A percentile compares a stretch with the other conserved stretches of the same genome.
Evolutionary conservation across 2,888 invertebrate species (phyloP).

Genomic region (Dryomyza anilis): DNA sequence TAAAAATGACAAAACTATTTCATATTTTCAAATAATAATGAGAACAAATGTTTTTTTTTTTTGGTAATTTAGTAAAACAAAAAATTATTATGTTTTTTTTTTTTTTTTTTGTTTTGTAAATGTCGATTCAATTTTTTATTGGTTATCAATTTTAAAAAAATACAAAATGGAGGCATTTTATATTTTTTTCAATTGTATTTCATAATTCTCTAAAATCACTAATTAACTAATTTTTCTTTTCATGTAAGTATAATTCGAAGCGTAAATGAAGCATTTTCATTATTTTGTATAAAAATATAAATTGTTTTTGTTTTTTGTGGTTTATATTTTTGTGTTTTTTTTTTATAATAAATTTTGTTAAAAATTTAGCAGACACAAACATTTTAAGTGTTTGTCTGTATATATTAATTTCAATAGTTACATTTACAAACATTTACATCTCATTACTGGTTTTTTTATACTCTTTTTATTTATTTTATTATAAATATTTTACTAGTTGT

Average conservation of each 20-base stretch:
- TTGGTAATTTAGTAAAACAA: too few species aligned
- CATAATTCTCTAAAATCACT: constrained; percentile 1
- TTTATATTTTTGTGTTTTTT: constrained; percentile 8
- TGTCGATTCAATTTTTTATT: background rate
- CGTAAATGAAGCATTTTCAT: constrained; percentile 4
- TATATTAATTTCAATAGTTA: background rate
- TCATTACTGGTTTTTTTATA: background rate
- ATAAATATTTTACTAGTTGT: too few species aligned
- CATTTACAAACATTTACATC: constrained; percentile 13
- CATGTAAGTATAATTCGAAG: constrained; percentile 12
- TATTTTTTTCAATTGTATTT: constrained; percentile 14
- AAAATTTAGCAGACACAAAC: background rate
- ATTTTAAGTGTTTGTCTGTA: background rate
- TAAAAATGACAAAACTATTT: constrained; percentile 54
- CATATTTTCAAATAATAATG: constrained; percentile 35
- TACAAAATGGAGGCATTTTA: constrained; percentile 21
- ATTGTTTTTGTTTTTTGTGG: constrained; percentile 13
- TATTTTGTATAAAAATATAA: constrained; percentile 28
- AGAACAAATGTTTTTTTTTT: too few species aligned
- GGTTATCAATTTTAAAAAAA: background rate
- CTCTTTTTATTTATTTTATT: too few species aligned
- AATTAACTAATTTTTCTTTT: constrained; percentile 17
- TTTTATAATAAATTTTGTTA: background rate
- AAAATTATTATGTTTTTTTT: background rate
- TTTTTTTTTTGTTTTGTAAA: too few species aligned